Base-by-base conservation (phyloP, 2,113 vertebrate genomes). In the Emydura subglobosa region DNA sequence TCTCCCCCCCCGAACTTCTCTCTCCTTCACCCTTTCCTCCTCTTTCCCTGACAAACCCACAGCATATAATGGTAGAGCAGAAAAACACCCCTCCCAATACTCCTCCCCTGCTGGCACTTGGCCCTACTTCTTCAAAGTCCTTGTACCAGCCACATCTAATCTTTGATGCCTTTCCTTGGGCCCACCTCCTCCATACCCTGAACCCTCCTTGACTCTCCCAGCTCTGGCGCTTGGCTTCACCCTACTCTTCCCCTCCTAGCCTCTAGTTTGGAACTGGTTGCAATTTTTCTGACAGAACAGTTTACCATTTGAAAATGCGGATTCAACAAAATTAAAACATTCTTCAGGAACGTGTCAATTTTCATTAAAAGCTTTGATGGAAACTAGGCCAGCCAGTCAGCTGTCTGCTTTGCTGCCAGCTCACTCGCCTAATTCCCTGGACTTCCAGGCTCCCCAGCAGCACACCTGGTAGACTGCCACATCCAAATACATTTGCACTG, bases 401-500 rank as follows among this genome's bases (percentile, higher is more conserved):
- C n/a, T 24, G 42, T 12, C 74, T 76, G 42, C 74, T 27, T 76
- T 44, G 24, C 42, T 76, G 22, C 7, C 24, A 25, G 10, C 24
- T 76, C 12, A 2, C 42, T 44, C 6, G 6, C 22, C 6, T 39
- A 76, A 12, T 22, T 7, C 39, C 42, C 22, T 76, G 22, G 6
- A 9, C n/a, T 16, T 34, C 17, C 17, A 27, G 47, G 11, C 31
- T 44, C 19, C n/a, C 87, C 68, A 16, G 47, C 8, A 79, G 4
- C 31, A 79, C 27, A 88, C 44, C n/a, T 17, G 3, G 17, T 6
- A n/a, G n/a, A 55, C 53, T 79, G 22, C 3, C 7, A 50, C 1
- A 7, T 61, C 59, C 34, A 34, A 29, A 16, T 42, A 59, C 7
- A 53, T 17, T 22, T n/a, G 13, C 0, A 0, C 2, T 42, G 11